These are phyloP conservation scores for Mechanitis mazaeus DNA, from an alignment of 2,888 invertebrate genomes.

Conservation along the genomic window DNA sequence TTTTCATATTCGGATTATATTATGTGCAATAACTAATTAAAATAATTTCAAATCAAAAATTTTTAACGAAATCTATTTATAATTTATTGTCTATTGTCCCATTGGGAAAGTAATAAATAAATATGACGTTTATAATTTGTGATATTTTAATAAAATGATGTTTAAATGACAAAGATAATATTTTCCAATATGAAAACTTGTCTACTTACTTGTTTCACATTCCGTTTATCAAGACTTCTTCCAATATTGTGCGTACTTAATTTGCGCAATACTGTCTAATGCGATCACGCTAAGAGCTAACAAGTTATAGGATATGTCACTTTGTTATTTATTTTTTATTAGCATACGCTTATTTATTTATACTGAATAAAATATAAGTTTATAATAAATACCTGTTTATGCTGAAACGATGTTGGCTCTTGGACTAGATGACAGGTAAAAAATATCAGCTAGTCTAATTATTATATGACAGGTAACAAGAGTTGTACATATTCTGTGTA, in stretches of 20 bases:
- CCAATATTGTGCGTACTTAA: conserved; percentile 39
- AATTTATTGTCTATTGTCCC: background rate
- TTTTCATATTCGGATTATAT: background rate
- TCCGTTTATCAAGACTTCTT: conserved; percentile 41
- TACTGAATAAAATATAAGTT: background rate
- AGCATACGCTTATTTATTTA: conserved; percentile 1
- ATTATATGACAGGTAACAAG: background rate
- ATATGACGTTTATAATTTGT: background rate
- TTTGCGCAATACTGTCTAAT: conserved; percentile 18
- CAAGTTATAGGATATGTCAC: conserved; percentile 4
- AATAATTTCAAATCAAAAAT: background rate
- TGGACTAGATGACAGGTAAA: background rate
- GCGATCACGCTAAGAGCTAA: conserved; percentile 12
- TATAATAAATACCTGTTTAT: too few relatives aligned
- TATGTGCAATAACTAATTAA: background rate
- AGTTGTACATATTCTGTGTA: background rate
- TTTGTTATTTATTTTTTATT: conserved; percentile 8
- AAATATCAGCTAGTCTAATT: conserved; percentile 1
- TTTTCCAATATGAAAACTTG: conserved; percentile 7
- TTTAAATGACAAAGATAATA: background rate
- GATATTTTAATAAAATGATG: background rate
- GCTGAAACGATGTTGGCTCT: background rate
- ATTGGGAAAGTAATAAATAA: too few relatives aligned
- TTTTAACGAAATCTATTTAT: background rate
- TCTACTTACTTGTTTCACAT: conserved; percentile 38